Evolutionary conservation across 1,140 invertebrate genomes (phyloP), one percentile per base, ranked within the genome.

Genomic region (Drosophila watanabei): DNA sequence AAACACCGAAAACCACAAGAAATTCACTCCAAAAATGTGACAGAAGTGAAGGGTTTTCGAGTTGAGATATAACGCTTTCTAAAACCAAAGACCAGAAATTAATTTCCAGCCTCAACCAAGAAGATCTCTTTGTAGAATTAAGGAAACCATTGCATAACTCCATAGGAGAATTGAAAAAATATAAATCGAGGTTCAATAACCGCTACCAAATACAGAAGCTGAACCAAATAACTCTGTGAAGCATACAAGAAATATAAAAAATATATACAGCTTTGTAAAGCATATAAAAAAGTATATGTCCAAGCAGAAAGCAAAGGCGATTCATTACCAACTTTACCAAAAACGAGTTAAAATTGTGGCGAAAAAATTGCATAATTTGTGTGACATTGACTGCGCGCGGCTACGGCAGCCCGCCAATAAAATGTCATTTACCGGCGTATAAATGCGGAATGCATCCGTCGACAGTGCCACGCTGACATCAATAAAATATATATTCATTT

Each of bases 341-440:
- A 88, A 80, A 89, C 84, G 79, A 89, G 86, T 85, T 79, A 85
- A 90, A 89, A 85, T 90, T 90, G 81, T 75, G 87, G 79, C 71
- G 87, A 91, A 90, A 91, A 90, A 90, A 90, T 90, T 90, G 86
- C 87, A 90, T 90, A 90, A 90, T 90, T 90, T 90, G 75, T 82
- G 82, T 90, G 86, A 91, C 82, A 75, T 91, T 73, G 66, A 80
- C 59, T 83, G 80, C 28, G 79, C 37, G 11, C 69, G 46, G 43
- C 14, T 32, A 37, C 45, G 39, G 28, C 56, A 37, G 77, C 48
- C 60, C 68, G 81, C 75, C 86, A 86, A 90, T 90, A 90, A 90
- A 89, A 90, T 89, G 86, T 85, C 86, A 81, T 85, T 89, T 90
- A 70, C 64, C 80, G 49, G 52, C 24, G 20, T 82, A 69, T 57